These are phyloP conservation scores for Reticulitermes lucifugus DNA, from an alignment of 2,888 invertebrate genomes.

Conservation along the genomic window DNA sequence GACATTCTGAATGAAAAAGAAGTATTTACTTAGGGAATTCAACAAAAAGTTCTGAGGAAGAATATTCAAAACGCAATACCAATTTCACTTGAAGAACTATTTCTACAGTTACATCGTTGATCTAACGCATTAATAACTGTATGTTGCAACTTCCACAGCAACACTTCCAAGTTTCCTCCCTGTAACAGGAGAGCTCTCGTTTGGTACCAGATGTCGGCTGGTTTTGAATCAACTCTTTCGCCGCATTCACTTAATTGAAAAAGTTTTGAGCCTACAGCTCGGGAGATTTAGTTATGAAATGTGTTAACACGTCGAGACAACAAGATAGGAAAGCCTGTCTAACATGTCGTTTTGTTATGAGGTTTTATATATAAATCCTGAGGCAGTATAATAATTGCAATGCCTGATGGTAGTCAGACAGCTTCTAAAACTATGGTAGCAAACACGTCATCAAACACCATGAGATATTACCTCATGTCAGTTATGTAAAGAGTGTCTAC, in stretches of 20 bases:
- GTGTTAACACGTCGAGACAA: slow-evolving; percentile 27
- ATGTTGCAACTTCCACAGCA: background rate
- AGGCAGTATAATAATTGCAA: slow-evolving; percentile 8
- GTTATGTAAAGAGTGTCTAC: background rate
- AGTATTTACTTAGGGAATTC: background rate
- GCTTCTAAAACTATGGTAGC: slow-evolving; percentile 3
- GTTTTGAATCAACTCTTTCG: background rate
- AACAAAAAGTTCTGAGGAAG: background rate
- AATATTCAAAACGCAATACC: background rate
- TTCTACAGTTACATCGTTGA: background rate
- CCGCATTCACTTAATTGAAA: slow-evolving; percentile 33
- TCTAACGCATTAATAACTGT: background rate
- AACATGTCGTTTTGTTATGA: background rate
- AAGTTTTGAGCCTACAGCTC: background rate
- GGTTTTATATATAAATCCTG: slow-evolving; percentile 9
- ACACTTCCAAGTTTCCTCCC: background rate
- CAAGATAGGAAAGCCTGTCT: slow-evolving; percentile 10
- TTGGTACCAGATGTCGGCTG: background rate
- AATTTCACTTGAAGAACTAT: background rate
- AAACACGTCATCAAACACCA: background rate
- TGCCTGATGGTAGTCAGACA: background rate
- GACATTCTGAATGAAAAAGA: background rate
- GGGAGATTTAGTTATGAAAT: slow-evolving; percentile 7
- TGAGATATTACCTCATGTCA: background rate
- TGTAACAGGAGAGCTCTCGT: background rate